Evolutionary conservation across 2,888 invertebrate genomes (phyloP).

Genomic region (Aspidiotus destructor): DNA sequence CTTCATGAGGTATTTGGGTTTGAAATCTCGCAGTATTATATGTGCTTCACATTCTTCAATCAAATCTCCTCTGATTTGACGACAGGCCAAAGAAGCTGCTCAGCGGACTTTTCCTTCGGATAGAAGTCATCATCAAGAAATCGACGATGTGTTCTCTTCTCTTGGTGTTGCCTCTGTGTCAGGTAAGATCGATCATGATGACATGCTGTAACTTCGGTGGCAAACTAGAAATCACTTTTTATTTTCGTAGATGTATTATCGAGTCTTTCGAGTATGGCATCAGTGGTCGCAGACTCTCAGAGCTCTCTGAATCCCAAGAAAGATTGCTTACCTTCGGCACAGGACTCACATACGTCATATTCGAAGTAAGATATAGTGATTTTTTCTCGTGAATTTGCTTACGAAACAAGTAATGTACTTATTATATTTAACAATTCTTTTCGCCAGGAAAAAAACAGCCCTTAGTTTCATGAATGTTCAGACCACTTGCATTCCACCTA

Average conservation of each 20-base stretch:
- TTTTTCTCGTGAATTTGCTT: not conserved
- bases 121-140: conserved; percentile 52
- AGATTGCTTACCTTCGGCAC: conserved; percentile 49
- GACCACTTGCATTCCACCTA: conserved; percentile 86
- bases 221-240: not conserved
- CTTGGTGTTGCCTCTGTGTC: conserved; percentile 80
- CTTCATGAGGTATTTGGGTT: conserved; percentile 59
- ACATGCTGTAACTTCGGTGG: not conserved
- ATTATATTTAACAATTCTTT: conserved; percentile 3
- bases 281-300: conserved; percentile 62
- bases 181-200: conserved; percentile 40
- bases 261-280: conserved; percentile 70
- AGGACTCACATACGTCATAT: too few relatives aligned
- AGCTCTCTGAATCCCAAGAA: conserved; percentile 67
- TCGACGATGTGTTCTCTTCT: conserved; percentile 78
- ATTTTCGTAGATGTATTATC: conserved; percentile 58
- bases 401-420: not conserved
- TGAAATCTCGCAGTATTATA: not conserved
- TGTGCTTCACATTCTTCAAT: not conserved
- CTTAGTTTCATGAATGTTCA: conserved; percentile 77
- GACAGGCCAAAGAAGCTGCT: conserved; percentile 46
- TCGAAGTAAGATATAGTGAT: not conserved
- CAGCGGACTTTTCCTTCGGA: conserved; percentile 44
- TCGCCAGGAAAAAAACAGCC: conserved; percentile 41
- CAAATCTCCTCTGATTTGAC: not conserved